These are phyloP conservation scores for Sebastes steindachneri DNA, from an alignment of 2,797 vertebrate species.

Conservation along the genomic window DNA sequence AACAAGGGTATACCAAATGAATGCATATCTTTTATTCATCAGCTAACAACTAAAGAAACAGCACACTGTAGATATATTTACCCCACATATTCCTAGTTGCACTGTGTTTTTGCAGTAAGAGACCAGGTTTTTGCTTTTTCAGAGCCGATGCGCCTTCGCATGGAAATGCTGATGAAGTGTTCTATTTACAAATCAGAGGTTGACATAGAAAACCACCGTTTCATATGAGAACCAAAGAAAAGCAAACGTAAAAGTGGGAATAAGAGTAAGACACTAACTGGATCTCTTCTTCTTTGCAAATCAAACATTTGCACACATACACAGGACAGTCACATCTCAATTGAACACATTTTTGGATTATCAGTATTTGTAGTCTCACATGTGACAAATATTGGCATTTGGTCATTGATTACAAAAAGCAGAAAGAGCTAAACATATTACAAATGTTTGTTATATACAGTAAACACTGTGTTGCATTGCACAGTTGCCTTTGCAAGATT, in stretches of 20 bases:
- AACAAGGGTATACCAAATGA: slow-evolving; percentile 66
- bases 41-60: slow-evolving; percentile 77
- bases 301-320: slow-evolving; percentile 44
- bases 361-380: slow-evolving; percentile 29
- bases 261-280: slow-evolving; percentile 47
- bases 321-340: slow-evolving; percentile 44
- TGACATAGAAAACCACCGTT: slow-evolving; percentile 56
- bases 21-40: slow-evolving; percentile 83
- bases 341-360: slow-evolving; percentile 47
- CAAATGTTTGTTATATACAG: slow-evolving; percentile 60
- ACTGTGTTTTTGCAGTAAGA: slow-evolving; percentile 62
- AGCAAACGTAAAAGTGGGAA: slow-evolving; percentile 18
- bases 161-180: slow-evolving; percentile 67
- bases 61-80: slow-evolving; percentile 76
- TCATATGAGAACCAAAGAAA: slow-evolving; percentile 49
- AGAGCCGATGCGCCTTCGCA: slow-evolving; percentile 51
- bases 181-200: slow-evolving; percentile 75
- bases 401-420: slow-evolving; percentile 47
- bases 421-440: slow-evolving; percentile 37
- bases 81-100: slow-evolving; percentile 69
- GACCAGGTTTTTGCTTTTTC: slow-evolving; percentile 62
- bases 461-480: slow-evolving; percentile 25
- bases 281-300: slow-evolving; percentile 38
- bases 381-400: slow-evolving; percentile 40
- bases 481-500: slow-evolving; percentile 27